A percentile compares a stretch with the other conserved stretches of the same genome.
These are phyloP conservation scores for Aphelocoma californica DNA, from an alignment of 2,797 vertebrate genomes.

Conservation along the genomic window DNA sequence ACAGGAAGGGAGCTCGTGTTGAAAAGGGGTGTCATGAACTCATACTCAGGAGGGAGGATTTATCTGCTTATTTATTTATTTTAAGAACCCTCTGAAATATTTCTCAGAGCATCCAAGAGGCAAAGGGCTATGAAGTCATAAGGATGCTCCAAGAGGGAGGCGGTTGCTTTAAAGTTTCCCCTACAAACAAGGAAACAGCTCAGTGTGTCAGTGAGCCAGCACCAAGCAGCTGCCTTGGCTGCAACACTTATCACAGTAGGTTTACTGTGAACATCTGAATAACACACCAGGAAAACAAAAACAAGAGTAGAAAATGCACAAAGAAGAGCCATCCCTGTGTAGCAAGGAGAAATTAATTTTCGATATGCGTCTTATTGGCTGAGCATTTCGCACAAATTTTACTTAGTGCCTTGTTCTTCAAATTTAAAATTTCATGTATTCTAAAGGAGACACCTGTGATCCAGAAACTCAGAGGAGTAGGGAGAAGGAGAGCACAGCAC, in stretches of 20 bases:
- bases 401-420: not conserved
- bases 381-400: not conserved
- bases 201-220: not conserved
- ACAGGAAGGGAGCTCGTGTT: not conserved
- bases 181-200: not conserved
- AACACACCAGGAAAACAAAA: not conserved
- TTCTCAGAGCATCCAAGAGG: not conserved
- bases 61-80: not conserved
- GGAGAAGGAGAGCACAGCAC: not conserved
- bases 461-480: not conserved
- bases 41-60: not conserved
- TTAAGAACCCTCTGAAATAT: not conserved
- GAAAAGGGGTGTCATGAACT: not conserved
- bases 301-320: not conserved
- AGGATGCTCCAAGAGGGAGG: not conserved
- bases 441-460: not conserved
- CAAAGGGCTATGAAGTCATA: not conserved
- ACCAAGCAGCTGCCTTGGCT: not conserved
- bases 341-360: not conserved
- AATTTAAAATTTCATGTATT: not conserved
- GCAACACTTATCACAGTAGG: not conserved
- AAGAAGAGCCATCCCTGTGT: not conserved
- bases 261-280: not conserved
- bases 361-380: rapidly evolving
- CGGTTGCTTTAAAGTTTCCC: not conserved